Conservation (phyloP, 2,888 invertebrate genomes). For the Uloborus plumipes region DNA sequence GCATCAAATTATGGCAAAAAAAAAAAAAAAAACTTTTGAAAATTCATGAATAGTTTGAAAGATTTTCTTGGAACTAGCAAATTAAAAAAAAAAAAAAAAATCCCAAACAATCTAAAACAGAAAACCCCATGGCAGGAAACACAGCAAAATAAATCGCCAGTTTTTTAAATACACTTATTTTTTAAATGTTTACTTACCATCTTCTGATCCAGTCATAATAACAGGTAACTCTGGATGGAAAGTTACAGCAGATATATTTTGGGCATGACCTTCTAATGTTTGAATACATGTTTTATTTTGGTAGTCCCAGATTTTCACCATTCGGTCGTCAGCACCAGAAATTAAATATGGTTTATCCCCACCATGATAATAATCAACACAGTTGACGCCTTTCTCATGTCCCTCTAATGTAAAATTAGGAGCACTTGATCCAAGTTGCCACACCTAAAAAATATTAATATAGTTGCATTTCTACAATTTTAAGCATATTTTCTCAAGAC, state of each 20-base stretch:
- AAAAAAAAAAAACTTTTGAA: too few relatives aligned
- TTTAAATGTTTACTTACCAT: constrained; percentile 73
- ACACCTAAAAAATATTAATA: constrained; percentile 79
- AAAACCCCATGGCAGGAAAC: too few relatives aligned
- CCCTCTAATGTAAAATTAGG: constrained; percentile 98
- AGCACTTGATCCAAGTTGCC: constrained; percentile 97
- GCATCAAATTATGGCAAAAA: too few relatives aligned
- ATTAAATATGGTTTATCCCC: constrained; percentile 99
- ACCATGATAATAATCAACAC: constrained; percentile 98
- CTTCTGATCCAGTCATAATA: constrained; percentile 96
- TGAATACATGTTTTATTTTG: constrained; percentile 99
- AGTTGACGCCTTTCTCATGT: constrained; percentile 98
- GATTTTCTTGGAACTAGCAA: too few relatives aligned
- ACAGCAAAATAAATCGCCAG: not conserved
- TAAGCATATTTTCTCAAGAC: too few relatives aligned
- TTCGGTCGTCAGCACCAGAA: constrained; percentile 97
- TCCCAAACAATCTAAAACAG: too few relatives aligned
- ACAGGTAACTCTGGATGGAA: constrained; percentile 99
- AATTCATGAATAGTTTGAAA: too few relatives aligned
- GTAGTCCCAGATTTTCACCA: constrained; percentile 99
- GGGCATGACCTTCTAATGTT: constrained; percentile 95
- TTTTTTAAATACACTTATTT: not conserved
- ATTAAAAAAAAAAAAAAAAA: too few relatives aligned
- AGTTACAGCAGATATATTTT: constrained; percentile 89
- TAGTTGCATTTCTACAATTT: too few relatives aligned